Evolutionary conservation across 2,888 invertebrate genomes (phyloP).

Genomic region (Tinea trinotella): DNA sequence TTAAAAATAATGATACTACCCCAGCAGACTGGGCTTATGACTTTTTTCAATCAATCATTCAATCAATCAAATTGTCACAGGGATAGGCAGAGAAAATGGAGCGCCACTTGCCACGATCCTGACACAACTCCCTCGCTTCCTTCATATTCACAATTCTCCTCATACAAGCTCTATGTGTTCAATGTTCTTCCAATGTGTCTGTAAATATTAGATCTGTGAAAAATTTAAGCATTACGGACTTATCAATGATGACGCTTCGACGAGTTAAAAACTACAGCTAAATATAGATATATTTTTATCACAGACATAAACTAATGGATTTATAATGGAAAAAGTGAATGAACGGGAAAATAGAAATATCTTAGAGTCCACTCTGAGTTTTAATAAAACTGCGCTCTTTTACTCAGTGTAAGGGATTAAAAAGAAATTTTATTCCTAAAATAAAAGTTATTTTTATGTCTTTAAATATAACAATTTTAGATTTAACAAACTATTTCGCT

Average conservation of each 20-base stretch:
- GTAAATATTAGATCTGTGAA: neutral
- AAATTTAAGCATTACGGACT: neutral
- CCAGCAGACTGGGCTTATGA: too few species aligned
- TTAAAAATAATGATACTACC: too few species aligned
- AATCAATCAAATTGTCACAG: too few species aligned
- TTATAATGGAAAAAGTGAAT: slow-evolving; percentile 26
- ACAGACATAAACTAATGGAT: slow-evolving; percentile 41
- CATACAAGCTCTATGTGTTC: too few species aligned
- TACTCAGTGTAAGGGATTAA: neutral
- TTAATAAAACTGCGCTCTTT: neutral
- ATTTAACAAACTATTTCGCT: too few species aligned
- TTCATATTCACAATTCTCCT: too few species aligned
- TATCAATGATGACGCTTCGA: slow-evolving; percentile 26
- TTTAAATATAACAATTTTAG: neutral
- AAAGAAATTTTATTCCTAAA: neutral
- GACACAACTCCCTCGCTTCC: too few species aligned
- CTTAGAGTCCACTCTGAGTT: neutral
- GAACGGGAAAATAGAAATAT: slow-evolving; percentile 29
- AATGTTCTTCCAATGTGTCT: too few species aligned
- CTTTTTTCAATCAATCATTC: too few species aligned
- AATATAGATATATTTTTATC: slow-evolving; percentile 26
- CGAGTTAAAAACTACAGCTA: slow-evolving; percentile 39
- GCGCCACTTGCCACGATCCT: too few species aligned
- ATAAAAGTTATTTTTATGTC: neutral
- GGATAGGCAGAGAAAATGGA: too few species aligned